These are phyloP conservation scores for Meleagris gallopavo DNA, from an alignment of 2,113 vertebrate species.

Conservation along the genomic window DNA sequence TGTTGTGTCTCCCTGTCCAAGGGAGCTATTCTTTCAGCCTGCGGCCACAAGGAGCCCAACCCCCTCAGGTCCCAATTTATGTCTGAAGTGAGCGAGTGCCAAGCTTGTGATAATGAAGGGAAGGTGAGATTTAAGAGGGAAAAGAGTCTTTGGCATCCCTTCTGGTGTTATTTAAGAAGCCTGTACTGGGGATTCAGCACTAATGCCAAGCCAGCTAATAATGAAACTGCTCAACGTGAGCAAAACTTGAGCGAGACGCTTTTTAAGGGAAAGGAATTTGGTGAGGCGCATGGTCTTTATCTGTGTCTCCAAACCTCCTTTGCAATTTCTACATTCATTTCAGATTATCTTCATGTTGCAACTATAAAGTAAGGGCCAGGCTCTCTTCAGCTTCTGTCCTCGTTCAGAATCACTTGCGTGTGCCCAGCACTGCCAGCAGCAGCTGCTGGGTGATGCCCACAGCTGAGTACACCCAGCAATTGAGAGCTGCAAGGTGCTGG, in stretches of 20 bases:
- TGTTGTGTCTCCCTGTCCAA: background rate
- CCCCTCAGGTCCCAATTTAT: background rate
- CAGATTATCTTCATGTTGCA: background rate
- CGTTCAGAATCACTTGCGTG: rapidly evolving
- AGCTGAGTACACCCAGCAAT: rapidly evolving
- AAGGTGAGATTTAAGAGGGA: background rate
- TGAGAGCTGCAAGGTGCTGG: background rate
- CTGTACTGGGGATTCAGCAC: background rate
- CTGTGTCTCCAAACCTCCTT: background rate
- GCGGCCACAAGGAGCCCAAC: background rate
- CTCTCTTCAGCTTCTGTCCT: background rate
- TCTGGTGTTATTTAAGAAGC: background rate
- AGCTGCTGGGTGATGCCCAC: background rate
- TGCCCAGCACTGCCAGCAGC: background rate
- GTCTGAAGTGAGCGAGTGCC: background rate
- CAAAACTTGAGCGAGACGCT: background rate
- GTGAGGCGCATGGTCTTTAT: background rate
- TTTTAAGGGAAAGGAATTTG: background rate
- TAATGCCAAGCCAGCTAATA: background rate
- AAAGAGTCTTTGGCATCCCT: background rate
- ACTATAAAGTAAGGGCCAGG: background rate
- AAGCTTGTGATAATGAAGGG: background rate
- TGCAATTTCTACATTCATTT: background rate
- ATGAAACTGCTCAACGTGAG: background rate
- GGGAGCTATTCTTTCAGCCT: background rate